Evolutionary conservation across 1,140 invertebrate genomes (phyloP).

Genomic region (Venturia canescens): DNA sequence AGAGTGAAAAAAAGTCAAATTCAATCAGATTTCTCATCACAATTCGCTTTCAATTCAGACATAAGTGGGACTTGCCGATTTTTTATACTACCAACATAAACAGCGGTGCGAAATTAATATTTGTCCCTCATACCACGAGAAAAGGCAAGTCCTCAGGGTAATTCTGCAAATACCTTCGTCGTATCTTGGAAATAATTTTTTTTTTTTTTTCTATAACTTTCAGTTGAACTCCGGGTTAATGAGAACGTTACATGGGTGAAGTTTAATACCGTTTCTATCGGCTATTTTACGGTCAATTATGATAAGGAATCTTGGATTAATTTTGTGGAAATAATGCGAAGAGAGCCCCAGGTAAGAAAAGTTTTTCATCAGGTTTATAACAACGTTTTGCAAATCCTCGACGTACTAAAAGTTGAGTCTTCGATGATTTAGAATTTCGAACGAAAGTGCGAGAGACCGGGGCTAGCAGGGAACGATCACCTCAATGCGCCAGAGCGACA

Average conservation of each 20-base stretch:
- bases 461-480: no score
- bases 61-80: constrained; percentile 19
- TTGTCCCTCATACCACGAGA: not conserved
- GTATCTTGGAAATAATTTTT: constrained; percentile 54
- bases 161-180: not conserved
- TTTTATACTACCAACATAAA: constrained; percentile 21
- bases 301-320: constrained; percentile 79
- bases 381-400: no score
- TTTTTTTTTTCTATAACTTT: not conserved
- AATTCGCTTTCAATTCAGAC: not conserved
- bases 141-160: not conserved
- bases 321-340: constrained; percentile 45
- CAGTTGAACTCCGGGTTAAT: constrained; percentile 60
- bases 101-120: constrained; percentile 13
- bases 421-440: no score
- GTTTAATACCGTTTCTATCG: constrained; percentile 88
- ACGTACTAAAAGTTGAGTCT: no score
- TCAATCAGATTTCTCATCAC: not conserved
- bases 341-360: constrained; percentile 49
- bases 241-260: constrained; percentile 82
- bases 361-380: no score
- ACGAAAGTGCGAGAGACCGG: no score
- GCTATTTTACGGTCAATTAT: constrained; percentile 92
- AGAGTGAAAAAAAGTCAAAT: no score
- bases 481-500: no score